These are phyloP conservation scores for Neogobius melanostomus DNA, from an alignment of 2,113 vertebrate species.

Conservation along the genomic window DNA sequence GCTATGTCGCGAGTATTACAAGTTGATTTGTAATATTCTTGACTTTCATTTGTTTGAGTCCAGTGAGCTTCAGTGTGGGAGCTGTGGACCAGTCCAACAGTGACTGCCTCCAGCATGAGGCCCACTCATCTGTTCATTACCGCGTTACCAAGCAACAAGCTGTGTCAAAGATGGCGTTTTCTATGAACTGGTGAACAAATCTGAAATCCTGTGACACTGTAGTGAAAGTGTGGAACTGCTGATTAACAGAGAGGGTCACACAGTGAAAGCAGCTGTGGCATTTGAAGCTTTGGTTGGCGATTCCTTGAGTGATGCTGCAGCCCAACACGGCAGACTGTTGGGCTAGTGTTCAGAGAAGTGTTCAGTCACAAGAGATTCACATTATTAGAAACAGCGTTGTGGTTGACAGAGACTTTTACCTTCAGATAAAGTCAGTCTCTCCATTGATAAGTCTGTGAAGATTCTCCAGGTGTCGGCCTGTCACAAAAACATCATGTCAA, in stretches of 20 bases:
- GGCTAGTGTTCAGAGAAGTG: background rate
- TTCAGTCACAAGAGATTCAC: background rate
- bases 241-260: background rate
- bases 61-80: background rate
- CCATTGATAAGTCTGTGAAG: no score
- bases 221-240: background rate
- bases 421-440: no score
- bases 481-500: no score
- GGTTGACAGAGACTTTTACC: no score
- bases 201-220: no score
- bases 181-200: background rate
- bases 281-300: background rate
- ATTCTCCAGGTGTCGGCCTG: no score
- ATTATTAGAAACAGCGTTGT: background rate
- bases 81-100: background rate
- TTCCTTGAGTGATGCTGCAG: constrained; percentile 8
- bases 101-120: background rate
- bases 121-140: background rate
- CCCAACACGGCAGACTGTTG: background rate
- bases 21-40: no score
- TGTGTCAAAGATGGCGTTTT: background rate
- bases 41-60: no score
- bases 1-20: no score
- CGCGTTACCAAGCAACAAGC: constrained; percentile 2
- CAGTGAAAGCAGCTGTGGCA: background rate